A percentile compares a stretch with the other conserved stretches of the same genome.
Evolutionary conservation across 2,113 vertebrate genomes (phyloP).

Genomic region (Sander vitreus): DNA sequence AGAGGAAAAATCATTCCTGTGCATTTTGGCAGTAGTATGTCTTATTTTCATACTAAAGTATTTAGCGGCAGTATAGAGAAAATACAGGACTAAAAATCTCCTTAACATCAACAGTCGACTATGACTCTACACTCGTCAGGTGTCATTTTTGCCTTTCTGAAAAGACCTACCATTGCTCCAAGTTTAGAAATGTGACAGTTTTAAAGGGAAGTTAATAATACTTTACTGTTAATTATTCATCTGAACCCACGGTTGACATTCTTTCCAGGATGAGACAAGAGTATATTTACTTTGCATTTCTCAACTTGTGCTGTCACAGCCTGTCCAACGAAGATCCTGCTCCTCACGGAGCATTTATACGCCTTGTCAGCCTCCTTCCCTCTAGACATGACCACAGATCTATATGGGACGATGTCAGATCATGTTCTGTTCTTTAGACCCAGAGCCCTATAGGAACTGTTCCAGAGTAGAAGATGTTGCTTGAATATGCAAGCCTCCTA

Average conservation of each 20-base stretch:
- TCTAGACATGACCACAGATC: slow-evolving; percentile 36
- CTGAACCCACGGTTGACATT: slow-evolving; percentile 59
- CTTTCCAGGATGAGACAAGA: slow-evolving; percentile 66
- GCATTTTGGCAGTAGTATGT: slow-evolving; percentile 18
- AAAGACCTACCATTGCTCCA: slow-evolving; percentile 24
- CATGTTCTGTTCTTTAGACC: slow-evolving; percentile 40
- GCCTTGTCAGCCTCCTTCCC: slow-evolving; percentile 20
- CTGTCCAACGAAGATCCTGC: slow-evolving; percentile 45
- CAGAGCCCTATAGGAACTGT: slow-evolving; percentile 7
- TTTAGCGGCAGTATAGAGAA: slow-evolving; percentile 12
- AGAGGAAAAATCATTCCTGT: slow-evolving; percentile 34
- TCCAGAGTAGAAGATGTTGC: slow-evolving; percentile 10
- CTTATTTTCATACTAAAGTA: slow-evolving; percentile 31
- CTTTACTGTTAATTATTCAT: slow-evolving; percentile 79
- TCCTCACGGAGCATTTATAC: slow-evolving; percentile 62
- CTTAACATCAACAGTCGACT: slow-evolving; percentile 3
- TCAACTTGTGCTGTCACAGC: slow-evolving; percentile 58
- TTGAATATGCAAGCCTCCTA: slow-evolving; percentile 35
- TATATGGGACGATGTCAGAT: slow-evolving; percentile 37
- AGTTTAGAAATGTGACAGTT: slow-evolving; percentile 68
- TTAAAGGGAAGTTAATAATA: slow-evolving; percentile 77
- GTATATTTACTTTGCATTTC: slow-evolving; percentile 70
- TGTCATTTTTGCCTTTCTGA: slow-evolving; percentile 38
- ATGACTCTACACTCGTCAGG: slow-evolving; percentile 35
- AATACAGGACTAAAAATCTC: slow-evolving; percentile 5